Evolutionary conservation across 2,797 vertebrate genomes (phyloP).

Genomic region (Silurus lanzhouensis): DNA sequence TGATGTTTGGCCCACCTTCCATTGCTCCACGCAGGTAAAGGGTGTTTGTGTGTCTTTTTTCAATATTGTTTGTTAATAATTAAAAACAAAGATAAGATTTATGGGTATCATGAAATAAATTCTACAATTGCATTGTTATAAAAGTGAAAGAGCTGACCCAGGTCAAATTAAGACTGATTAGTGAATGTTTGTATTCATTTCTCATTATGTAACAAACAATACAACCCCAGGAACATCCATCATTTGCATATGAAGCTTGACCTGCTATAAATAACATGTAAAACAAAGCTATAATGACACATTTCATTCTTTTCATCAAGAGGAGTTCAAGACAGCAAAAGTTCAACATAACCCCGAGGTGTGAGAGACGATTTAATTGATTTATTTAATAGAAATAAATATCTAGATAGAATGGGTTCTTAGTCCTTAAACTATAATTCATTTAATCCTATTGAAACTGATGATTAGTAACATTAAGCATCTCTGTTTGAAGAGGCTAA

Average conservation of each 20-base stretch:
- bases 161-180: constrained; percentile 29
- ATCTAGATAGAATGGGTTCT: not conserved
- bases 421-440: not conserved
- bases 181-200: not conserved
- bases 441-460: not conserved
- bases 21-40: constrained; percentile 10
- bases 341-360: constrained; percentile 9
- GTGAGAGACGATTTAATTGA: not conserved
- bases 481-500: too few species aligned
- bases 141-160: constrained; percentile 24
- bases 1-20: not conserved
- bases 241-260: constrained; percentile 25
- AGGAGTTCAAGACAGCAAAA: not conserved
- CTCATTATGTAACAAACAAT: constrained; percentile 15
- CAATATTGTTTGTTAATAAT: constrained; percentile 30
- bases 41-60: not conserved
- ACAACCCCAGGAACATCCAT: not conserved
- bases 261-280: not conserved
- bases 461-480: not conserved
- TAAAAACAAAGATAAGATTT: constrained; percentile 31
- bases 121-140: constrained; percentile 11
- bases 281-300: constrained; percentile 3
- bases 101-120: constrained; percentile 23
- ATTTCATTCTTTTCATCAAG: not conserved
- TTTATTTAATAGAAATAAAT: not conserved